Conservation (phyloP, 2,113 vertebrate genomes). For the Macaca nemestrina region DNA sequence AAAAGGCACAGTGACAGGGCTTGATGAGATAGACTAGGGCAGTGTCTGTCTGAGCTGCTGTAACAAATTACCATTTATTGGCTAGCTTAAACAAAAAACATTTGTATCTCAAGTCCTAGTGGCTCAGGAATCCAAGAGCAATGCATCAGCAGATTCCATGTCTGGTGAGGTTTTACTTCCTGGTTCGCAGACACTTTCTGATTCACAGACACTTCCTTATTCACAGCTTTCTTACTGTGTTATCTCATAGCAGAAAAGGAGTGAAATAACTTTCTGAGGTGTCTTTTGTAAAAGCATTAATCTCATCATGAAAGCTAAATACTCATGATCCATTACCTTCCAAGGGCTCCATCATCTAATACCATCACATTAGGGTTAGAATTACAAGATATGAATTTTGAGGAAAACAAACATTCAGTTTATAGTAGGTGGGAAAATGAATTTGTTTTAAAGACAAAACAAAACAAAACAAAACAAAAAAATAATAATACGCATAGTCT, state of each 20-base stretch:
- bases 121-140: not conserved
- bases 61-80: not conserved
- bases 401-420: not conserved
- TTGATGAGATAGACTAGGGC: not conserved
- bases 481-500: rapidly evolving
- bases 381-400: not conserved
- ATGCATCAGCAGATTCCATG: not conserved
- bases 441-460: not conserved
- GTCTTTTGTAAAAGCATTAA: not conserved
- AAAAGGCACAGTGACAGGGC: rapidly evolving
- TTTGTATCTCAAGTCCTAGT: not conserved
- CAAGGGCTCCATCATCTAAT: not conserved
- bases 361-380: not conserved
- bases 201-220: not conserved
- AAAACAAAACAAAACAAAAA: too few species aligned
- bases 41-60: not conserved
- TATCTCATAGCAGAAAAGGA: not conserved
- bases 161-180: not conserved
- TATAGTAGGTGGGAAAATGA: not conserved
- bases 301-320: not conserved
- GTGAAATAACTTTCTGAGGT: rapidly evolving
- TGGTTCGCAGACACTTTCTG: not conserved
- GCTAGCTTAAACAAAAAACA: not conserved
- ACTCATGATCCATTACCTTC: not conserved
- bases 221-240: not conserved